Evolutionary conservation across 2,888 invertebrate species (phyloP).

Genomic region (Ormia ochracea): DNA sequence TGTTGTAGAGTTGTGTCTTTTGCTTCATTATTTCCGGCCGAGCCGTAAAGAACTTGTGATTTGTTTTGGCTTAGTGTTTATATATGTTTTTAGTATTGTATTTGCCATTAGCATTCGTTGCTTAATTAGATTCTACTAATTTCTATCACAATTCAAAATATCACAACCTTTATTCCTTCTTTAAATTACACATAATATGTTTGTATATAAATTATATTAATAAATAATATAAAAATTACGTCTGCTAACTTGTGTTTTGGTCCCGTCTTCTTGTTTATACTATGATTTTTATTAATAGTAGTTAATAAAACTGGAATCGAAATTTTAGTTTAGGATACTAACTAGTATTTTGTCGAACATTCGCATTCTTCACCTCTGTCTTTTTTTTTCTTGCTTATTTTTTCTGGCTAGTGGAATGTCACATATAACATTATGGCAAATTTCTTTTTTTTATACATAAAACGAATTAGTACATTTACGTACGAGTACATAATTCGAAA

Average conservation of each 20-base stretch:
- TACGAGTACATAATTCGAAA: slow-evolving; percentile 14
- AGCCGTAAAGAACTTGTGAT: slow-evolving; percentile 37
- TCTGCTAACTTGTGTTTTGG: slow-evolving; percentile 1
- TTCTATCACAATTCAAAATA: slow-evolving; percentile 46
- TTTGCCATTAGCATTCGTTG: neutral
- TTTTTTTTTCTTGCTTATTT: neutral
- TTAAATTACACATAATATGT: slow-evolving; percentile 1
- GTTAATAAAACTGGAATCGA: neutral
- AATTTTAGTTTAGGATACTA: neutral
- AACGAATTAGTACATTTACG: slow-evolving; percentile 29
- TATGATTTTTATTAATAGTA: neutral
- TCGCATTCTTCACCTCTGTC: neutral
- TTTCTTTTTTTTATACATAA: slow-evolving; percentile 17
- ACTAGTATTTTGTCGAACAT: neutral
- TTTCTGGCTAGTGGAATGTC: slow-evolving; percentile 54
- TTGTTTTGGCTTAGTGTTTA: slow-evolving; percentile 3
- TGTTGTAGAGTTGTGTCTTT: slow-evolving; percentile 1
- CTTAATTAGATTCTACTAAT: slow-evolving; percentile 21
- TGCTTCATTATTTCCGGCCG: slow-evolving; percentile 15
- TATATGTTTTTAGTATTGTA: slow-evolving; percentile 5
- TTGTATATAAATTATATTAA: slow-evolving; percentile 16
- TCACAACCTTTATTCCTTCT: slow-evolving; percentile 37
- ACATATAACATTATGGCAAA: slow-evolving; percentile 23
- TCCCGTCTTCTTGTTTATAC: neutral
- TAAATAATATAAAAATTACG: neutral